Base-by-base conservation (phyloP, 2,113 vertebrate genomes). In the Paralichthys olivaceus region DNA sequence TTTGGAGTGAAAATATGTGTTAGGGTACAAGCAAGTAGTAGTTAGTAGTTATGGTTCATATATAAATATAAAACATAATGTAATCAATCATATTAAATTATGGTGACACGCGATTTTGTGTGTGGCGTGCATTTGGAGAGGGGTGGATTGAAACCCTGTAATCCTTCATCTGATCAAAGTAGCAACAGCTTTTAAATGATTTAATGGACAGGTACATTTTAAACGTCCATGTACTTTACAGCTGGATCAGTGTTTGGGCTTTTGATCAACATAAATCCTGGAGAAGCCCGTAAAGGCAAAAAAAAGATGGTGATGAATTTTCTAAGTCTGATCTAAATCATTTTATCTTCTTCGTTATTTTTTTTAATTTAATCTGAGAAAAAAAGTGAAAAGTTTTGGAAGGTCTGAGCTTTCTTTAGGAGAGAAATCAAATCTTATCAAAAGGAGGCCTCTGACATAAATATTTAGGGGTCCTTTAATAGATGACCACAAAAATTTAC, bases 141-240 rank as follows among this genome's bases (percentile, higher is more conserved):
- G 23, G 51, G 62, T 76, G 73, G 65, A 83, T 87, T 86, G 81
- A 89, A 92, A 93, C 93, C 93, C 92, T 71, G 43, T 94, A 94
- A 95, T 94, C 93, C 87, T 81, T 90, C 77, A 92, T 91, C 86
- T 93, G 92, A 94, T 94, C 90, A 93, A 93, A 94, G 88, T 91
- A 83, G 90, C 77, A 88, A 89, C 92, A 88, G 90, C 86, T 92
- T 93, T 93, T 85, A 91, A 91, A 92, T 92, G 15, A 92, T 93
- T 93, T 89, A 90, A 89, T 91, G 87, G 80, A 89, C 66, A 84
- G 77, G 67, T 81, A 77, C 34, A 84, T 82, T 88, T 82, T 75
- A 70, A 85, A 91, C 77, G 75, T 80, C 56, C 67, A 79, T 87
- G 77, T 80, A 76, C 75, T 73, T 68, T 58, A 64, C 13, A 64